Conservation (phyloP, 2,113 vertebrate genomes). For the Coryphaenoides rupestris region DNA sequence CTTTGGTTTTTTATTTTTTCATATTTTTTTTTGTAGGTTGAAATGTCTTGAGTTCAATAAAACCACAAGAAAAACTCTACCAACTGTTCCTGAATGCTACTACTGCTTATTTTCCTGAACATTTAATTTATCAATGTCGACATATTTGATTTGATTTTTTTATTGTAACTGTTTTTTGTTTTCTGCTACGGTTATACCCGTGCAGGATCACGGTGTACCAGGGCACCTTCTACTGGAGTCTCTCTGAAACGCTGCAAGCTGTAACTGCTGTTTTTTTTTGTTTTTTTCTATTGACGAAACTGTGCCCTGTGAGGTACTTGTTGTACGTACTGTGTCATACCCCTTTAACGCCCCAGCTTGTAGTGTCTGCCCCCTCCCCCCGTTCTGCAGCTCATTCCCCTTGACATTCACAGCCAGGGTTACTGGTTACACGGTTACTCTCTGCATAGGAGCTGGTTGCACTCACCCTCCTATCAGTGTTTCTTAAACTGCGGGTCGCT, state of each 20-base stretch:
- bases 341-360: conserved; percentile 13
- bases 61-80: neutral
- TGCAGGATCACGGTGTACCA: conserved; percentile 14
- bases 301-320: neutral
- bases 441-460: too few species aligned
- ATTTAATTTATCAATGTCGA: conserved; percentile 19
- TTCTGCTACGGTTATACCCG: conserved; percentile 5
- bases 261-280: neutral
- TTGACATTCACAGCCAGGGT: too few species aligned
- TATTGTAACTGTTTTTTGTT: conserved; percentile 27
- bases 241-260: too few species aligned
- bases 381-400: conserved; percentile 8
- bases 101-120: neutral
- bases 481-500: too few species aligned
- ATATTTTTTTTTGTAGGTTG: neutral
- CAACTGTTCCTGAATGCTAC: neutral
- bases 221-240: neutral
- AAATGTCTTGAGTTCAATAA: neutral
- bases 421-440: too few species aligned
- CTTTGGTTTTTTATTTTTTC: neutral
- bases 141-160: conserved; percentile 26
- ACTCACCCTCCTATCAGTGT: too few species aligned
- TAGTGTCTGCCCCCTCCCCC: neutral
- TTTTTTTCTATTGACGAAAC: neutral
- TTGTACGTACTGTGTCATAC: neutral